Conservation (phyloP, 2,888 invertebrate genomes). For the Zaprionus lineosus region DNA sequence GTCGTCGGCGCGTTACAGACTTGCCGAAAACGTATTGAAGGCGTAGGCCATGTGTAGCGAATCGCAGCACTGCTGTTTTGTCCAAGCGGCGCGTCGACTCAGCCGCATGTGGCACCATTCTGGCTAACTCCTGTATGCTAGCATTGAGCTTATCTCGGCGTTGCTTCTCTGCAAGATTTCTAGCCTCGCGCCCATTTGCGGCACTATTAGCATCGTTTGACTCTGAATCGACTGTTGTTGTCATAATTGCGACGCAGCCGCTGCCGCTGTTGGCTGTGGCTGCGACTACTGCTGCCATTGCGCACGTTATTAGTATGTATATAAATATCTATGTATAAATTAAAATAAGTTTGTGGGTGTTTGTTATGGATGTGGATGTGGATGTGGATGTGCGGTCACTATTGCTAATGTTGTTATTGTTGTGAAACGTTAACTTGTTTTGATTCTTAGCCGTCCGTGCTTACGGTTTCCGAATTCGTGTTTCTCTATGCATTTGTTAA, state of each 20-base stretch:
- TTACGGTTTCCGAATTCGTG: constrained; percentile 36
- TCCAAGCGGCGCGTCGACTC: constrained; percentile 92
- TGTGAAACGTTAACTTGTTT: constrained; percentile 44
- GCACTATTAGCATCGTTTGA: constrained; percentile 36
- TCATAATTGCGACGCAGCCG: constrained; percentile 50
- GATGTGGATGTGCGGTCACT: constrained; percentile 9
- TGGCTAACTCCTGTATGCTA: constrained; percentile 91
- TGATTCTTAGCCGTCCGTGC: constrained; percentile 35
- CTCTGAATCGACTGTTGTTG: constrained; percentile 39
- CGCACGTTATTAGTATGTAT: constrained; percentile 16
- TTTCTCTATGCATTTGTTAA: constrained; percentile 32
- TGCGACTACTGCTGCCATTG: constrained; percentile 59
- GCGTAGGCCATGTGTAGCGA: constrained; percentile 92
- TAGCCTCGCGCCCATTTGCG: constrained; percentile 88
- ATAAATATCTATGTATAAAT: not conserved
- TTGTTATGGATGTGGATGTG: constrained; percentile 3
- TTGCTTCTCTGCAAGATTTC: constrained; percentile 95
- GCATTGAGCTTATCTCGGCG: constrained; percentile 94
- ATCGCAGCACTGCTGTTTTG: constrained; percentile 94
- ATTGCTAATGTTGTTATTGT: constrained; percentile 20
- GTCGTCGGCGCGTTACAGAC: constrained; percentile 56
- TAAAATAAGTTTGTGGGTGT: too few species aligned
- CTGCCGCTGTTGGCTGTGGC: constrained; percentile 31
- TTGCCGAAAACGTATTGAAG: constrained; percentile 86
- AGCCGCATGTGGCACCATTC: constrained; percentile 91